Base-by-base conservation (phyloP, 2,888 invertebrate genomes). In the Leptinotarsa juncta region DNA sequence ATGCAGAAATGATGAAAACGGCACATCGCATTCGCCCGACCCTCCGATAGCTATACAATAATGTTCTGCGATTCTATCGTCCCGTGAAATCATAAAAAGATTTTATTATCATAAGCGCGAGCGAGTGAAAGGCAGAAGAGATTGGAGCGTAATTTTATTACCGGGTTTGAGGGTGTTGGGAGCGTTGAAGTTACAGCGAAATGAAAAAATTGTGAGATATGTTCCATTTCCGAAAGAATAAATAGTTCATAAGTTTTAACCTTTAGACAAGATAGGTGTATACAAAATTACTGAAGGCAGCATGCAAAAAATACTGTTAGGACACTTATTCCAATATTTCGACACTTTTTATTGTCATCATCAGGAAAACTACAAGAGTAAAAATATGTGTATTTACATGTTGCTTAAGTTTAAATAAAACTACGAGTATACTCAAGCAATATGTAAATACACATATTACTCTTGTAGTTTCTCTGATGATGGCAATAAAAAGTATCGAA, bases 71-170 rank as follows among this genome's bases (percentile, higher is more conserved):
- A 68, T 55, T 55, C 53, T n/a, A 55, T 51, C 32, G 18, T 42
- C 42, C 57, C 69, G 69, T 57, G 69, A 69, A 69, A 69, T 69
- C 57, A 69, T 69, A 60, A 69, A 69, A 69, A 69, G 57, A 69
- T 69, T 69, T 53, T 69, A 69, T 69, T 69, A 57, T 69, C 69
- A 32, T 57, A 20, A 26, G 57, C 15, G 55, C n/a, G 15, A 57
- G 68, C 14, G 55, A 57, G 68, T 55, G 53, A 32, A 32, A 42
- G 69, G 16, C 42, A 49, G 15, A 53, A 48, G 57, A 48, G 53
- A 48, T 48, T 62, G 62, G 62, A 62, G 42, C 10, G 42, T 62
- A 42, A 62, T 62, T 62, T 42, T 62, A 62, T 62, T 62, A 62
- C 62, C 32, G 62, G 15, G 15, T 42, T n/a, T 26, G 62, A 32